A percentile compares a stretch with the other conserved stretches of the same genome.
phyloP scores from a whole-genome alignment of 2,888 invertebrate species.

The Scaptomyza parva region DNA sequence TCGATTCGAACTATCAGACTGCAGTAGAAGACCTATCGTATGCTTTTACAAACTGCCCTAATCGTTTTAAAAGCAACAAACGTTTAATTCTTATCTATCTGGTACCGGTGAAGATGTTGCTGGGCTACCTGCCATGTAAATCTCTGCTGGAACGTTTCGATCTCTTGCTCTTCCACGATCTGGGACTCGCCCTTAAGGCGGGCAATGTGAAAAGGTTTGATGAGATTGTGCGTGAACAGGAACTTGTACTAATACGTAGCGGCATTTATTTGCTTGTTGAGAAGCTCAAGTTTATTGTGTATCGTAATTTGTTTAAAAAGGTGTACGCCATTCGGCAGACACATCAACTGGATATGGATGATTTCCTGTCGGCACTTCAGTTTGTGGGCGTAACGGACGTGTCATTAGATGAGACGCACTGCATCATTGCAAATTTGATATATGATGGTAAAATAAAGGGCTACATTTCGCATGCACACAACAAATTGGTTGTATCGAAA shows the following conservation, averaged over 20 bases:
- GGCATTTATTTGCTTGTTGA: slow-evolving; percentile 99
- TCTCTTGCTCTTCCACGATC: slow-evolving; percentile 94
- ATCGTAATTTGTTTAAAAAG: slow-evolving; percentile 97
- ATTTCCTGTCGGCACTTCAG: slow-evolving; percentile 92
- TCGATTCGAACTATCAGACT: slow-evolving; percentile 97
- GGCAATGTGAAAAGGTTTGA: slow-evolving; percentile 95
- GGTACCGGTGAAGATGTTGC: slow-evolving; percentile 98
- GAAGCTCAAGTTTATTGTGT: slow-evolving; percentile 97
- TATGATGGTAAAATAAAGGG: slow-evolving; percentile 99
- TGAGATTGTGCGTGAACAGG: slow-evolving; percentile 93
- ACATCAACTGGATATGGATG: slow-evolving; percentile 95
- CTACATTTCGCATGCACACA: slow-evolving; percentile 98
- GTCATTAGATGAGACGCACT: slow-evolving; percentile 97
- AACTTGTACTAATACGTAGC: slow-evolving; percentile 96
- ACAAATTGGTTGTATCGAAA: slow-evolving; percentile 98
- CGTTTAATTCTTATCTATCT: slow-evolving; percentile 96
- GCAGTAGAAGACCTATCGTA: slow-evolving; percentile 97
- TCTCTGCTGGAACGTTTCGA: slow-evolving; percentile 94
- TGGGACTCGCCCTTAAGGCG: slow-evolving; percentile 94
- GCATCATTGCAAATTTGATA: slow-evolving; percentile 98
- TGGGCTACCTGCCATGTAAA: slow-evolving; percentile 96
- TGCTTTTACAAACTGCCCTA: slow-evolving; percentile 96
- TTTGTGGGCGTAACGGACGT: slow-evolving; percentile 93
- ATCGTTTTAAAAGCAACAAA: slow-evolving; percentile 93
- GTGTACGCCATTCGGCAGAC: slow-evolving; percentile 90